Base-by-base conservation (phyloP, 35 echinoderm and acorn worm genomes). In the Apostichopus californicus region DNA sequence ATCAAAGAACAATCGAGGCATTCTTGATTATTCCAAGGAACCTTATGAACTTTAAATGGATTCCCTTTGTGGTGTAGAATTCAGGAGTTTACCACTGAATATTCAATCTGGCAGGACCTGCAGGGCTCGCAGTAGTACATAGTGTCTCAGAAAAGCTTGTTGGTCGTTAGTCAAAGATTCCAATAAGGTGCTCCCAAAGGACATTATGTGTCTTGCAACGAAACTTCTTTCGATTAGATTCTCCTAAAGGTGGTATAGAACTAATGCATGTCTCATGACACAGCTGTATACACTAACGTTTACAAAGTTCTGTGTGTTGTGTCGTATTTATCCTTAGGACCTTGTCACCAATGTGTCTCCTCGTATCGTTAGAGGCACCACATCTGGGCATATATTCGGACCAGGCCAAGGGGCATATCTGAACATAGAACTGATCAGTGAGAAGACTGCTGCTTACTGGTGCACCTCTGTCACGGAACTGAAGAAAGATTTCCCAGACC, bases 381-480 rank as follows among this genome's bases (percentile, higher is more conserved):
- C 97, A 3, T 93, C 97, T 0, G 97, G 97, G 17, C 93, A 99
- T 55, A 78, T 56, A 3, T 99, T 87, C 56, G 97, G 97, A 6
- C 97, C 97, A 5, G 97, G 97, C 11, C 97, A 99, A 84, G 97
- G 97, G 3, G 94, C 97, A 24, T 99, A 96, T 88, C 97, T 99
- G 1, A 99, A 99, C 92, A 99, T 99, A 59, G 97, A 99, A 72
- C 93, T 96, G 18, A 96, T 99, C 91, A 99, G 97, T 81, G 97
- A 99, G 97, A 99, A 99, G 78, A 96, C 97, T 7, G 88, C 93
- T 5, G 95, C 97, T 0, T 99, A 99, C 85, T 99, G 97, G 97
- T 99, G 97, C 66, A 72, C 84, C n/a, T 90, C 93, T 57, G 90
- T 96, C 68, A 83, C 78, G 13, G 97, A 99, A 64, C 95, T 99